Conservation (phyloP, 2,888 invertebrate species). For the Eumacrocentrus americanus region DNA sequence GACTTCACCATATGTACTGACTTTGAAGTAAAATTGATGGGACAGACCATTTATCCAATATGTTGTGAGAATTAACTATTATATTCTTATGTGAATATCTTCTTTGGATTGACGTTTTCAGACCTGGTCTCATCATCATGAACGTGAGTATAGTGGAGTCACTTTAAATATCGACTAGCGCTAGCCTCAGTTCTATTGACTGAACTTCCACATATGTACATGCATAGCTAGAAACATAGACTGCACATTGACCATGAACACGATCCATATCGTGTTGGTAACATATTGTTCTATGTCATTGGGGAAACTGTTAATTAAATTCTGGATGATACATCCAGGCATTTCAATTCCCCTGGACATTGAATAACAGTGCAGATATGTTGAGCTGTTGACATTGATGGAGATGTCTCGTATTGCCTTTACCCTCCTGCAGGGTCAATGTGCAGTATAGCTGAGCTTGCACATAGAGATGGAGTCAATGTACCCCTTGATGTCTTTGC, state of each 20-base stretch:
- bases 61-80: background rate
- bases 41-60: too few relatives aligned
- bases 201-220: background rate
- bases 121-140: background rate
- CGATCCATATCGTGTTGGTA: too few relatives aligned
- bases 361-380: background rate
- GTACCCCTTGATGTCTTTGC: too few relatives aligned
- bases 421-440: background rate
- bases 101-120: too few relatives aligned
- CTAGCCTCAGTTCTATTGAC: background rate
- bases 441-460: background rate
- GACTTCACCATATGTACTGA: too few relatives aligned
- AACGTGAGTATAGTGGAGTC: background rate
- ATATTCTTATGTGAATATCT: too few relatives aligned
- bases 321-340: too few relatives aligned
- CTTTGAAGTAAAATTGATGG: too few relatives aligned
- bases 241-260: too few relatives aligned
- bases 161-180: background rate
- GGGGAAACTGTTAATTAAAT: too few relatives aligned
- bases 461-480: background rate
- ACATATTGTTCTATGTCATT: too few relatives aligned
- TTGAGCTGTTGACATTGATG: background rate
- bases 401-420: background rate
- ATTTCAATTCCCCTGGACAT: background rate
- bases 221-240: too few relatives aligned